Evolutionary conservation across 2,888 invertebrate genomes (phyloP), one percentile per base, ranked within the genome.

Genomic region (Tetropium fuscum): DNA sequence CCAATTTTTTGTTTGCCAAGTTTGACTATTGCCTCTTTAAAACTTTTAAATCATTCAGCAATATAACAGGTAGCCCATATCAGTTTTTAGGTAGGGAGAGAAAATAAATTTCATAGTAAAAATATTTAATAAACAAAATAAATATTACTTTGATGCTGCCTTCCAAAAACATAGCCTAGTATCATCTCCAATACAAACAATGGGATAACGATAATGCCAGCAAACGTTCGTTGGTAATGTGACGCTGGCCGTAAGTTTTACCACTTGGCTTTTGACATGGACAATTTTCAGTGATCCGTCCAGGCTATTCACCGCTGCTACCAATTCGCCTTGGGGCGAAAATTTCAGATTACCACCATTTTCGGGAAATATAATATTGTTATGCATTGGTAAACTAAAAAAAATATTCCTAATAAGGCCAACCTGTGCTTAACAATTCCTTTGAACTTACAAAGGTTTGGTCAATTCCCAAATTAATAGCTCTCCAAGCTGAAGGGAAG

Each of bases 391-490:
- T 2, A 84, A 84, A 75, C 90, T 90, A 58, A 63, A 81, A 75
- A 16, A 38, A 55, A 32, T 25, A 43, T 10, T 11, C 13, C 22
- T 11, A 43, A 22, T 19, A 10, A 22, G 25, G 7, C 3, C 36
- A 6, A 13, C 7, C 4, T 6, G 8, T 18, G 20, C 18, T 19
- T 19, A n/a, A 19, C 10, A 25, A 7, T 27, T n/a, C n/a, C n/a
- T n/a, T n/a, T n/a, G n/a, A n/a, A n/a, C 22, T 76, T 78, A 89
- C 89, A 88, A 88, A 6, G 89, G 87, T 62, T 85, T 83, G 0
- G 88, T 86, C 2, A 89, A 81, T 75, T 92, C 88, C 88, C 91
- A 92, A 1, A 90, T 80, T 11, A 89, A 76, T 57, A 90, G 81
- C 73, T 91, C 89, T 6, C 89, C 88, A 43, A 86, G 86, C 32